Conservation (phyloP, 2,888 invertebrate species). For the Lycophotia porphyrea region DNA sequence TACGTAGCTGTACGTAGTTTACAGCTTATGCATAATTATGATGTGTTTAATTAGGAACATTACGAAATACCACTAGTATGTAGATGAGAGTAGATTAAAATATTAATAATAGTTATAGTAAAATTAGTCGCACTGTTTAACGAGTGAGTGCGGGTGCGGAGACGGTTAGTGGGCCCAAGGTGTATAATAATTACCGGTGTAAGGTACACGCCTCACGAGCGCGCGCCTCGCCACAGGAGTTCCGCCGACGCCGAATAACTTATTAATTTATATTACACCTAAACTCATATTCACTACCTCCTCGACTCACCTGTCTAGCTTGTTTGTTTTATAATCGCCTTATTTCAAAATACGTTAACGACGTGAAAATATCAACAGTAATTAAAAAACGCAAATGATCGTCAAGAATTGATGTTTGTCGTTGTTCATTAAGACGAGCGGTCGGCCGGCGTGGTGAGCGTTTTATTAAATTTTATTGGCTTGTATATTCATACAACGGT, state of each 20-base stretch:
- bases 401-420: conserved; percentile 81
- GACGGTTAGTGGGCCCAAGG: conserved; percentile 65
- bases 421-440: conserved; percentile 81
- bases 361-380: conserved; percentile 88
- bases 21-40: conserved; percentile 60
- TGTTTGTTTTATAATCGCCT: conserved; percentile 87
- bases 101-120: conserved; percentile 64
- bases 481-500: conserved; percentile 71
- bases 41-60: conserved; percentile 67
- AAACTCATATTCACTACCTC: conserved; percentile 82
- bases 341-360: conserved; percentile 85
- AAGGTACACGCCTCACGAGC: conserved; percentile 65
- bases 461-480: conserved; percentile 85
- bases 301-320: conserved; percentile 87
- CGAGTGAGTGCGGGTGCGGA: conserved; percentile 63
- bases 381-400: conserved; percentile 87
- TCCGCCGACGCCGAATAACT: conserved; percentile 82
- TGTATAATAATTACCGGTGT: conserved; percentile 71
- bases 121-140: conserved; percentile 66
- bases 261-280: conserved; percentile 89
- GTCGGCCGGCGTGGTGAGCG: conserved; percentile 75
- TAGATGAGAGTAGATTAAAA: conserved; percentile 64
- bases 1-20: conserved; percentile 43
- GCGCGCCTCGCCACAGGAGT: conserved; percentile 79
- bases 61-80: conserved; percentile 65